Evolutionary conservation across 1,140 invertebrate species (phyloP).

Genomic region (Hylaeus volcanicus): DNA sequence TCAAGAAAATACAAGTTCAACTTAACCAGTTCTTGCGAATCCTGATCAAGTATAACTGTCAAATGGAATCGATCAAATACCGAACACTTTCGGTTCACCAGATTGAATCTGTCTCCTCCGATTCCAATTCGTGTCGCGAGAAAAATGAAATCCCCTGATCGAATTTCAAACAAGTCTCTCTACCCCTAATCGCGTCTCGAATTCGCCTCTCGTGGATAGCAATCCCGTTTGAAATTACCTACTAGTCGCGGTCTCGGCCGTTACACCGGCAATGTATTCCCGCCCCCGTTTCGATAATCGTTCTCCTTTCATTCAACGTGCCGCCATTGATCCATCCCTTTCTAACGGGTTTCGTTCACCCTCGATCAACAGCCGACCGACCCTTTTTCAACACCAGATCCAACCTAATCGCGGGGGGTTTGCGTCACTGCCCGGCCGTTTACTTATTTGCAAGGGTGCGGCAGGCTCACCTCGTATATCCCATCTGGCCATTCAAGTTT

Average conservation of each 20-base stretch:
- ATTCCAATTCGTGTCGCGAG: background rate
- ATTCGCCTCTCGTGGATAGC: conserved; percentile 22
- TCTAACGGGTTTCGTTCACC: background rate
- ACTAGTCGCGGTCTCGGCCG: conserved; percentile 11
- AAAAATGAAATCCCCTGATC: background rate
- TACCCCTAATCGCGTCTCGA: background rate
- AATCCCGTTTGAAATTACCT: conserved; percentile 5
- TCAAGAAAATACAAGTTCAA: too few relatives aligned
- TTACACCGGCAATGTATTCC: background rate
- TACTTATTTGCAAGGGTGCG: conserved; percentile 64
- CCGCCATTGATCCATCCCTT: conserved; percentile 35
- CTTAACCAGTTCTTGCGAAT: too few relatives aligned
- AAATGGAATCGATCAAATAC: background rate
- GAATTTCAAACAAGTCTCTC: conserved; percentile 2
- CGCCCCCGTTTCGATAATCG: conserved; percentile 32
- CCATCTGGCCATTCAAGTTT: conserved; percentile 52
- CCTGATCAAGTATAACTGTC: too few relatives aligned
- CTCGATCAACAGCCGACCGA: conserved; percentile 22
- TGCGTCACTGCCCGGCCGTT: conserved; percentile 48
- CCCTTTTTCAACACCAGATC: conserved; percentile 43
- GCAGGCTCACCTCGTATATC: conserved; percentile 24
- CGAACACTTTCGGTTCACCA: background rate
- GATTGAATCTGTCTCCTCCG: background rate
- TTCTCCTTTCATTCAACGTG: conserved; percentile 32
- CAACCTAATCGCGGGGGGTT: conserved; percentile 50